Base-by-base conservation (phyloP, 2,797 vertebrate genomes). In the Euphonia xanthogaster region DNA sequence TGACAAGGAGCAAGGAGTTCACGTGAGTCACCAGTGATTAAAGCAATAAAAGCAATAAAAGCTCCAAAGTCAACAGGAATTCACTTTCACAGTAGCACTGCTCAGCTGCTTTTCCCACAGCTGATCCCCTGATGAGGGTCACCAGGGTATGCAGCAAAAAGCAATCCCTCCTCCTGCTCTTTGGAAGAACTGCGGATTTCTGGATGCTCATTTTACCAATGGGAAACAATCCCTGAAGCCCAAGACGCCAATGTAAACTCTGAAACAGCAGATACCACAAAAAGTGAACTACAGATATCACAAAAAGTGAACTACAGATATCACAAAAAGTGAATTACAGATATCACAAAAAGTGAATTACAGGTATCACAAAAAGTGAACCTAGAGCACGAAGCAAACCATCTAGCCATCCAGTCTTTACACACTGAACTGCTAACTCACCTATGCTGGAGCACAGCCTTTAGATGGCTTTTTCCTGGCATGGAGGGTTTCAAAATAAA, bases 21-120 rank as follows among this genome's bases (percentile, higher is more conserved):
- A 33, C 1, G 0, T 0, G 12, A 58, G 28, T 17, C 9, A 2
- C 3, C 1, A 50, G n/a, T 3, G 1, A 53, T 16, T 25, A 4
- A 61, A 35, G 48, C 1, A 8, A n/a, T 3, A 16, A 4, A 61
- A 35, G 48, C 1, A 8, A n/a, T 3, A 16, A 40, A 35, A 68
- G 31, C 51, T 47, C 61, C 42, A 17, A 37, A 67, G 51, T 17
- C 55, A 82, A 50, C 35, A 16, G 15, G 45, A 57, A 27, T 24
- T 47, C 31, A 10, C 25, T 65, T 10, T 15, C 44, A 31, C n/a
- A 1, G 70, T 20, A 44, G 31, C 11, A 2, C 8, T 2, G 31
- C 3, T 58, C 61, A 55, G 78, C 53, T 48, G 2, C 42, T 42
- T 48, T 15, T 44, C 55, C 78, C 33, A 65, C n/a, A 73, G 79